A percentile compares a stretch with the other conserved stretches of the same genome.
Conservation (phyloP, 2,888 invertebrate genomes). For the Spialia ferax region DNA sequence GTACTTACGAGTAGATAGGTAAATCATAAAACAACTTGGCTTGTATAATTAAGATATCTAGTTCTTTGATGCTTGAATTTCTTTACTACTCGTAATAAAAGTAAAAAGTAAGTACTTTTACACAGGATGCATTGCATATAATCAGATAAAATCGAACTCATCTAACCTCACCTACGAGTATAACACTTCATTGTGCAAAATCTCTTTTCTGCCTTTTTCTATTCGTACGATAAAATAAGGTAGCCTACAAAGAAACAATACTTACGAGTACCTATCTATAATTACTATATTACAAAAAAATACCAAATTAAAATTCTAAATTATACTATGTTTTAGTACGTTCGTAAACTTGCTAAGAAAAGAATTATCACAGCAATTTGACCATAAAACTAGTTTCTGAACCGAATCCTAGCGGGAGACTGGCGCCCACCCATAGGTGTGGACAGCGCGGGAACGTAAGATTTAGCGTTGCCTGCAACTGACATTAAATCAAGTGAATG, state of each 20-base stretch:
- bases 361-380: slow-evolving; percentile 58
- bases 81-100: too few species aligned
- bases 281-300: background rate
- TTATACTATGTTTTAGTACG: background rate
- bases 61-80: too few species aligned
- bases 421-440: slow-evolving; percentile 75
- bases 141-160: too few species aligned
- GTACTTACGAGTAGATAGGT: too few species aligned
- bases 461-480: slow-evolving; percentile 44
- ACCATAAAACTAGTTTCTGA: slow-evolving; percentile 60
- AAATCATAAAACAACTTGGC: too few species aligned
- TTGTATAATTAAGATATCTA: too few species aligned
- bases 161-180: too few species aligned
- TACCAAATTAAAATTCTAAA: slow-evolving; percentile 3
- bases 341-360: slow-evolving; percentile 21
- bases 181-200: too few species aligned
- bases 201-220: too few species aligned
- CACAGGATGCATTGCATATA: too few species aligned
- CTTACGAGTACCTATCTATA: background rate
- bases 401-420: slow-evolving; percentile 60
- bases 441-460: slow-evolving; percentile 60
- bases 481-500: slow-evolving; percentile 66
- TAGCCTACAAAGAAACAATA: background rate
- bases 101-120: too few species aligned
- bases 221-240: too few species aligned